phyloP scores from a whole-genome alignment of 35 echinoderm and acorn worm genomes.

The Chiridota heheva region DNA sequence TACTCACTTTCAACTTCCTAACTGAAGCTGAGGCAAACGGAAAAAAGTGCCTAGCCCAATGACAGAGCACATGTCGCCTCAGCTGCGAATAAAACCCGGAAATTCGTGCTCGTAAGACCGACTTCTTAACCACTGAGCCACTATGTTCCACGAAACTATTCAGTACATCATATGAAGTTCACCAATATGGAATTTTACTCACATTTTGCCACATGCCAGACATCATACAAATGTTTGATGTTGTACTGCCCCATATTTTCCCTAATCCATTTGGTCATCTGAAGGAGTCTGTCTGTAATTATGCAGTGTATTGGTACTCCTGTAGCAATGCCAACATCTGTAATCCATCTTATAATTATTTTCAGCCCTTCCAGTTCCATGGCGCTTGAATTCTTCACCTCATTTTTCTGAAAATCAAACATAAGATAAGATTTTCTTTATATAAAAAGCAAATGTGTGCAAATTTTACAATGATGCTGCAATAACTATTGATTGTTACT shows the following conservation, averaged over 20 bases:
- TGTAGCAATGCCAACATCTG: neutral
- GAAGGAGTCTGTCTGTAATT: slow-evolving; percentile 55
- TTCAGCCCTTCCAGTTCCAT: slow-evolving; percentile 45
- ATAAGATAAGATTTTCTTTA: neutral
- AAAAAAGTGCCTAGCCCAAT: neutral
- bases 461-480: neutral
- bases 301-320: slow-evolving; percentile 7
- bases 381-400: slow-evolving; percentile 14
- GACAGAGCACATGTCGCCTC: neutral
- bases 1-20: too few relatives aligned
- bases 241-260: slow-evolving; percentile 6
- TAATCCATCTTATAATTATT: neutral
- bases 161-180: neutral
- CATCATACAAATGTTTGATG: slow-evolving; percentile 25
- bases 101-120: neutral
- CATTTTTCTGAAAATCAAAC: slow-evolving; percentile 28
- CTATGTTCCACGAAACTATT: neutral
- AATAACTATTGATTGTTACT: neutral
- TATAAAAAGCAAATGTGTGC: neutral
- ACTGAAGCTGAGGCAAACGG: neutral
- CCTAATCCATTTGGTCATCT: slow-evolving; percentile 50
- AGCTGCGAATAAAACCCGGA: neutral
- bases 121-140: neutral
- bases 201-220: slow-evolving; percentile 61
- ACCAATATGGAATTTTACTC: neutral